Base-by-base conservation (phyloP, 2,113 vertebrate species). In the Eubucco bourcierii region DNA sequence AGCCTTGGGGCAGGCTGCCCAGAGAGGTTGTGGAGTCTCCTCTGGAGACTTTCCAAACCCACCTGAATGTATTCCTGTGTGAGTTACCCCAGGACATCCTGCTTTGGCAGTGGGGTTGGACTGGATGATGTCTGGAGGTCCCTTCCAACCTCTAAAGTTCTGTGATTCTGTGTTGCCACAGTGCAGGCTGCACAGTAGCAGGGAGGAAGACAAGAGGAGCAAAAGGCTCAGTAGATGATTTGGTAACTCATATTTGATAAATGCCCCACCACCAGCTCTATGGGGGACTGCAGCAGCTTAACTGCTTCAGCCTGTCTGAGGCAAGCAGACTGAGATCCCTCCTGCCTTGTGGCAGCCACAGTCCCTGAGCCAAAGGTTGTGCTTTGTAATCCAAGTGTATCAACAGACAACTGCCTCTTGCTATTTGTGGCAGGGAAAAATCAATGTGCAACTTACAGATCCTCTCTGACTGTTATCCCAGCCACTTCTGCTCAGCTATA, bases 211-310 rank as follows among this genome's bases (percentile, higher is more conserved):
- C 4, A 41, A 50, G 66, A 90, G n/a, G 8, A 61, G 46, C 37
- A 72, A 71, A 88, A 90, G 17, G 28, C 33, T 88, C n/a, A 47
- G 9, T 33, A 75, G 66, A 44, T 39, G 72, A 80, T 85, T 85
- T 89, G 59, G 23, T 88, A 80, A 93, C 84, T 96, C 84, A 72
- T 46, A 52, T 68, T 87, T 73, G 89, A 64, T 76, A 63, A 84
- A 65, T 34, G 23, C 63, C 71, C 91, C 67, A 17, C 27, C 39
- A 24, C 10, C 50, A 92, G n/a, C 44, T 84, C 78, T 68, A 18
- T 27, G 4, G 25, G 39, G n/a, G 37, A 53, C 39, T 70, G 50
- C 59, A 74, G 68, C 4, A 21, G 28, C 81, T 87, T 77, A 70
- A 24, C 27, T 74, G 41, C 50, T 90, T 81, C 74, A 90, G 25